Evolutionary conservation across 1,140 invertebrate genomes (phyloP), one percentile per base, ranked within the genome.

Genomic region (Drosophila bocqueti): DNA sequence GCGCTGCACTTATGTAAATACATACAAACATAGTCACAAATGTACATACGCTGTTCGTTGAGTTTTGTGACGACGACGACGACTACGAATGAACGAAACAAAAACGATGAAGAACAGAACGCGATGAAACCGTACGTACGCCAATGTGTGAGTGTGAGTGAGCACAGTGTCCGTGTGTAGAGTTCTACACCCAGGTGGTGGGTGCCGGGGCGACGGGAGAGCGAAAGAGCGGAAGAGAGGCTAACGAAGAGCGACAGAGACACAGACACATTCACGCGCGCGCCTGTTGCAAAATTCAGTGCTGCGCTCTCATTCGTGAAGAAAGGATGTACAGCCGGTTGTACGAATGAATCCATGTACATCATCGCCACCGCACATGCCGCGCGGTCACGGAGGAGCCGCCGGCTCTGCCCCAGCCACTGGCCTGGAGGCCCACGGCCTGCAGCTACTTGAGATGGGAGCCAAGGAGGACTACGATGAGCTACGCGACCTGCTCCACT

Each of bases 201-300:
- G 73, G 42, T 31, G 36, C 43, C 59, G 71, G 58, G 63, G 71
- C 47, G 31, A 11, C 16, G 67, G 49, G 47, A 68, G 40, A 55
- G 24, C n/a, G 40, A 21, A 34, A 55, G 64, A 83, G 81, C 38
- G 73, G 63, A 36, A 42, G 59, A 29, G 31, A 66, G 62, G 66
- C 72, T 73, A 68, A 57, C 61, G 61, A 67, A 75, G 76, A 57
- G 38, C 21, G 54, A 57, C 34, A 38, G 52, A 55, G 52, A 55
- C 52, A 55, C 52, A 55, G 34, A 55, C 54, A 57, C 36, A 57
- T 24, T 38, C 18, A 57, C 21, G 54, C 54, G 52, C 79, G 82
- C 68, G 83, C 84, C 84, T 83, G 84, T 89, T 83, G 83, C 83
- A 79, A 87, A 90, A 86, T 91, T 91, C 85, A 90, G 76, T 91